phyloP scores from a whole-genome alignment of 2,797 vertebrate genomes.

The Borostomias antarcticus region DNA sequence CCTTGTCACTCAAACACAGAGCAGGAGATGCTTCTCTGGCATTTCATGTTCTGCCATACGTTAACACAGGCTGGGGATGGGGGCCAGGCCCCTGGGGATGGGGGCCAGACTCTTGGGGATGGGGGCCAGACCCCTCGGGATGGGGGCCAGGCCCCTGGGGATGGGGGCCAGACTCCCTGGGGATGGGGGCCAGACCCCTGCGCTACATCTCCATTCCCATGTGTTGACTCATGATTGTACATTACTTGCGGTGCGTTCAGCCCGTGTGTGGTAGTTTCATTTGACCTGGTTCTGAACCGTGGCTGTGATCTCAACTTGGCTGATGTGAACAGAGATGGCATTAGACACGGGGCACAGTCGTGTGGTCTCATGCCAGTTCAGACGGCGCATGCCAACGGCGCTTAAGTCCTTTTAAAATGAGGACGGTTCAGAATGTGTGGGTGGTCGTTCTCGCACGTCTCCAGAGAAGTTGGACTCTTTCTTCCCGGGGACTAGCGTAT shows the following conservation, averaged over 20 bases:
- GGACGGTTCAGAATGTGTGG: constrained; percentile 25
- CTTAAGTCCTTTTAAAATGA: constrained; percentile 14
- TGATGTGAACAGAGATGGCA: constrained; percentile 44
- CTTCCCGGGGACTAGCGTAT: background rate
- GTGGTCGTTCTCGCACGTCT: constrained; percentile 9
- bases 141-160: constrained; percentile 44
- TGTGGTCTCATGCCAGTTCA: constrained; percentile 48
- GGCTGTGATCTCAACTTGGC: constrained; percentile 57
- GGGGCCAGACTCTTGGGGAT: no score
- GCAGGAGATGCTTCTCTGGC: constrained; percentile 36
- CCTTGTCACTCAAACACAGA: constrained; percentile 60
- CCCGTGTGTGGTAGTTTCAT: constrained; percentile 40
- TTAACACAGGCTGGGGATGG: constrained; percentile 58
- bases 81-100: constrained; percentile 36
- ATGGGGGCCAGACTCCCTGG: no score
- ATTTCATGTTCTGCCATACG: constrained; percentile 62
- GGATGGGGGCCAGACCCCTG: no score
- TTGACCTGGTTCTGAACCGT: constrained; percentile 49
- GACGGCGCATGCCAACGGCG: constrained; percentile 49
- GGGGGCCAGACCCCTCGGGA: no score
- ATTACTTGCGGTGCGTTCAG: constrained; percentile 34
- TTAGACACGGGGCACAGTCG: constrained; percentile 60
- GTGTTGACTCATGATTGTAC: background rate
- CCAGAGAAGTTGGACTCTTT: constrained; percentile 15
- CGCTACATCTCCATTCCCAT: background rate